These are phyloP conservation scores for Aplocera efformata DNA, from an alignment of 2,888 invertebrate genomes.

Conservation along the genomic window DNA sequence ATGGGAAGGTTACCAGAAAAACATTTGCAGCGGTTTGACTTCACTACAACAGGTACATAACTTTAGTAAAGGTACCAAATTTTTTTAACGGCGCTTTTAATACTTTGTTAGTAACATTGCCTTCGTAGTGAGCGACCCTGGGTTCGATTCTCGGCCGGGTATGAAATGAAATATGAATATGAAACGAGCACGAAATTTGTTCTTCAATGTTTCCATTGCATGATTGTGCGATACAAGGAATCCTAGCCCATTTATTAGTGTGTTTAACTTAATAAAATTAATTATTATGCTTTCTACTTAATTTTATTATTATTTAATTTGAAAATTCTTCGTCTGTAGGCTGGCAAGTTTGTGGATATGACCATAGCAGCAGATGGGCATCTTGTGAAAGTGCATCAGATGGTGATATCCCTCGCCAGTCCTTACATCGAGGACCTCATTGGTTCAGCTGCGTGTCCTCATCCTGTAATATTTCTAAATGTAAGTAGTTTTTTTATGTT, in stretches of 20 bases:
- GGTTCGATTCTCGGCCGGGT: too few relatives aligned
- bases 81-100: too few relatives aligned
- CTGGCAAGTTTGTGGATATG: constrained; percentile 72
- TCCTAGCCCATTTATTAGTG: too few relatives aligned
- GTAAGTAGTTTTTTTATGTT: constrained; percentile 40
- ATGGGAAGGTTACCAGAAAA: constrained; percentile 53
- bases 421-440: constrained; percentile 67
- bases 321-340: constrained; percentile 41
- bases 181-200: too few relatives aligned
- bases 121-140: too few relatives aligned
- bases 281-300: too few relatives aligned
- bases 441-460: constrained; percentile 54
- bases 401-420: constrained; percentile 65
- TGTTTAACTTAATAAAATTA: too few relatives aligned
- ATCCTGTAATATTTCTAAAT: constrained; percentile 70
- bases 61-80: not conserved
- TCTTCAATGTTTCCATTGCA: too few relatives aligned
- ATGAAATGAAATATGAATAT: too few relatives aligned
- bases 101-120: too few relatives aligned
- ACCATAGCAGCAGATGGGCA: constrained; percentile 71
- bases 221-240: too few relatives aligned
- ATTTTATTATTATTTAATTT: not conserved
- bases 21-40: constrained; percentile 53
- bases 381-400: constrained; percentile 67
- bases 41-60: constrained; percentile 51